phyloP scores from a whole-genome alignment of 2,113 vertebrate genomes.

The Cynocephalus volans region DNA sequence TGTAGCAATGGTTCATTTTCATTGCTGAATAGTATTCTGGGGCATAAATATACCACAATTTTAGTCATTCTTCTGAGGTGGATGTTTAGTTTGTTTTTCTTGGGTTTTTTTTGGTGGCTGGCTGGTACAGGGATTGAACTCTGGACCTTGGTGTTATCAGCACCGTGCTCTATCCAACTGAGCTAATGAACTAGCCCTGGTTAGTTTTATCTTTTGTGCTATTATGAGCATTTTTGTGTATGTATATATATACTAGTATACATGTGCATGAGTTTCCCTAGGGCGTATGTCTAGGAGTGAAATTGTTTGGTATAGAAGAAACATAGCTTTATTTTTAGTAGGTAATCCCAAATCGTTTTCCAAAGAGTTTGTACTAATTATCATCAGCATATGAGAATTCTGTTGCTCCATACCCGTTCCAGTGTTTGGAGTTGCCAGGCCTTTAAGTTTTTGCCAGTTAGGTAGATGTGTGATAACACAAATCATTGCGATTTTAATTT shows the following conservation, averaged over 20 bases:
- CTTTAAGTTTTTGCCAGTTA: neutral
- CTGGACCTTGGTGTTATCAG: too few species aligned
- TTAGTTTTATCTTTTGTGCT: neutral
- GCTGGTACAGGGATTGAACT: too few species aligned
- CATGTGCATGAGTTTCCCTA: neutral
- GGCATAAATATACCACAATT: neutral
- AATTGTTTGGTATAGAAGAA: neutral
- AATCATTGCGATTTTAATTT: neutral
- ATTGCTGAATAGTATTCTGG: neutral
- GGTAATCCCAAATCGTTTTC: constrained; percentile 21
- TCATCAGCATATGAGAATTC: neutral
- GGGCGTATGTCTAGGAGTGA: neutral
- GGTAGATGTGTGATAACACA: neutral
- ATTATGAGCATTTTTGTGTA: neutral
- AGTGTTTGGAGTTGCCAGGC: neutral
- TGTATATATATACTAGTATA: neutral
- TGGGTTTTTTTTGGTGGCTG: too few species aligned
- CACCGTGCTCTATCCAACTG: too few species aligned
- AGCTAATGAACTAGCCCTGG: too few species aligned
- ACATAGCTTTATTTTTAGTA: constrained; percentile 7
- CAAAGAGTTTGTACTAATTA: neutral
- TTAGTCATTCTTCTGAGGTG: neutral
- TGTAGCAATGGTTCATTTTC: neutral
- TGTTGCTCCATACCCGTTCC: neutral
- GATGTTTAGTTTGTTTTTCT: neutral